phyloP scores from a whole-genome alignment of 2,113 vertebrate genomes.

The Myotis davidii region DNA sequence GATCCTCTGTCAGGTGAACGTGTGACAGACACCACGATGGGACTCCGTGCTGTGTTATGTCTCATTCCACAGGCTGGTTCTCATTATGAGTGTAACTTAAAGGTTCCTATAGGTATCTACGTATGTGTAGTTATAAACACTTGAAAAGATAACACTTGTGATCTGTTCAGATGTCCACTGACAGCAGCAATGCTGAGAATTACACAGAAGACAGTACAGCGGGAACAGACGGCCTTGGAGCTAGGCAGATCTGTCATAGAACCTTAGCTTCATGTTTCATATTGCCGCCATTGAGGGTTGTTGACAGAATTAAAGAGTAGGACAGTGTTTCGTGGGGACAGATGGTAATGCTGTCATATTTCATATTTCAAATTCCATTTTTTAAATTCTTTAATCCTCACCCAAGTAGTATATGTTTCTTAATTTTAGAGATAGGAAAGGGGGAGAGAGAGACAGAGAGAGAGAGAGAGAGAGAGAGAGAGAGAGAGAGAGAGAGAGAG shows the following conservation, averaged over 20 bases:
- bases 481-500: neutral
- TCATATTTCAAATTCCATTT: neutral
- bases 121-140: neutral
- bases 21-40: too few species aligned
- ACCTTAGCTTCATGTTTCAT: neutral
- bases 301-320: neutral
- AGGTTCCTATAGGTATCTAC: neutral
- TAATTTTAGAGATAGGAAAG: neutral
- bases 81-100: neutral
- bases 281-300: neutral
- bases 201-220: neutral
- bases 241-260: neutral
- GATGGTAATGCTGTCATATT: neutral
- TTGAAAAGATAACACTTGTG: neutral
- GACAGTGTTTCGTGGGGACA: neutral
- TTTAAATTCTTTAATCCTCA: neutral
- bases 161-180: neutral
- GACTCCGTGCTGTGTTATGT: neutral
- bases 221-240: neutral
- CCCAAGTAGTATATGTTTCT: neutral
- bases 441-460: too few species aligned
- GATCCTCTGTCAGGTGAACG: neutral
- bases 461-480: too few species aligned
- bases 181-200: neutral
- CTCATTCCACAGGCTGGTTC: neutral